phyloP scores from a whole-genome alignment of 1,140 invertebrate species.

The Pectinophora gossypiella region DNA sequence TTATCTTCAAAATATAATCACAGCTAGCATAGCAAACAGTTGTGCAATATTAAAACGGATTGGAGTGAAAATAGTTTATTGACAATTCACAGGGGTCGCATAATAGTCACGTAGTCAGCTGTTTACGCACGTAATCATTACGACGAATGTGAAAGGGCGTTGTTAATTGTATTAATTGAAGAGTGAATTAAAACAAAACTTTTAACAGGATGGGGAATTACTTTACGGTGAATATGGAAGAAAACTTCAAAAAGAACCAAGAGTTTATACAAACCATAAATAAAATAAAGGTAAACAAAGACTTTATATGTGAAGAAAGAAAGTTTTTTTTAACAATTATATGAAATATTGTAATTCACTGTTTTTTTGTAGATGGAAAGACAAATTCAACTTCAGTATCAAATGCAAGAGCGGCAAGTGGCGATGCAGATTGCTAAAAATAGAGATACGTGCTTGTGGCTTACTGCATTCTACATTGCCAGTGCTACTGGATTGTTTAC shows the following conservation, averaged over 20 bases:
- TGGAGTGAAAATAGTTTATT: too few relatives aligned
- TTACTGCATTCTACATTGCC: constrained; percentile 81
- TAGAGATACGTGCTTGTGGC: constrained; percentile 84
- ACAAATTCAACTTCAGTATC: constrained; percentile 88
- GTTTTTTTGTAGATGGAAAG: constrained; percentile 40
- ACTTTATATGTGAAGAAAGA: neutral
- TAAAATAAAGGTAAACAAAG: constrained; percentile 76
- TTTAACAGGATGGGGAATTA: constrained; percentile 41
- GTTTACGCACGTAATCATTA: neutral
- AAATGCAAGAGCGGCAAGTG: constrained; percentile 83
- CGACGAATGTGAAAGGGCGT: neutral
- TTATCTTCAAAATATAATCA: neutral
- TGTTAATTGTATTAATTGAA: neutral
- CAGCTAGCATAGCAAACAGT: too few relatives aligned
- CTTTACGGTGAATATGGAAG: constrained; percentile 62
- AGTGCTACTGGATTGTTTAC: constrained; percentile 75
- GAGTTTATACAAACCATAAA: constrained; percentile 82
- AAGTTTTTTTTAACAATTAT: too few relatives aligned
- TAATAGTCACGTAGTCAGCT: too few relatives aligned
- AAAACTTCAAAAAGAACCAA: constrained; percentile 81
- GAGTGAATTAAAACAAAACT: neutral
- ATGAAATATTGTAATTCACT: neutral
- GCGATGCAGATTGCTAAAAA: constrained; percentile 83
- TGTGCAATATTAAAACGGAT: neutral
- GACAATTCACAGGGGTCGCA: too few relatives aligned